These are phyloP conservation scores for Cybosia mesomella DNA, from an alignment of 2,888 invertebrate genomes.

Conservation along the genomic window DNA sequence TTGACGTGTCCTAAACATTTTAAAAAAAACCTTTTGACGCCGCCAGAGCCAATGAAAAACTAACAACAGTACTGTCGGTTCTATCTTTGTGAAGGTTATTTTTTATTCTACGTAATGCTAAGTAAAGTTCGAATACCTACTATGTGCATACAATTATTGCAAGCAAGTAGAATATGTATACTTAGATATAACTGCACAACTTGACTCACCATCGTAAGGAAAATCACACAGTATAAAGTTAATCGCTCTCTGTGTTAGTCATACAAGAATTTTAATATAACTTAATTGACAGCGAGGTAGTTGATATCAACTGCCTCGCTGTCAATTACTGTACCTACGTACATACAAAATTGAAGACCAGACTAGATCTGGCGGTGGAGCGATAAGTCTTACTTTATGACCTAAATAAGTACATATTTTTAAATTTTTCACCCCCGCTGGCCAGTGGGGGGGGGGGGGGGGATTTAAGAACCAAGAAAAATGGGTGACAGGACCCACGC, in stretches of 20 bases:
- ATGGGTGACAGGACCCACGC: no score
- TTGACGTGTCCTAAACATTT: no score
- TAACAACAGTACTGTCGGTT: not conserved
- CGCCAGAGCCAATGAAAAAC: not conserved
- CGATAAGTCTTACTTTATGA: not conserved
- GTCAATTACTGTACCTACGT: no score
- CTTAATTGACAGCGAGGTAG: not conserved
- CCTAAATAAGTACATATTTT: no score
- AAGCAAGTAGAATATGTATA: not conserved
- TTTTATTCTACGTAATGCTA: not conserved
- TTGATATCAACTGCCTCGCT: no score
- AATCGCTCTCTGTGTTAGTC: not conserved
- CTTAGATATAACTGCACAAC: not conserved
- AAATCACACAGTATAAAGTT: not conserved
- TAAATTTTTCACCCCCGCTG: no score
- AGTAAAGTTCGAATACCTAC: not conserved
- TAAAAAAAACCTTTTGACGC: no score
- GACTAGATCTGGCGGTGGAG: not conserved
- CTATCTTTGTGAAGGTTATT: not conserved
- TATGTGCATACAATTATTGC: not conserved
- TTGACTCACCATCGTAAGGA: not conserved
- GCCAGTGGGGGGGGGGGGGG: no score
- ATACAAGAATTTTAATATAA: slow-evolving; percentile 9
- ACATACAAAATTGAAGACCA: not conserved
- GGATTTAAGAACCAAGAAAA: no score